These are phyloP conservation scores for Lasioglossum leucozonium DNA, from an alignment of 2,888 invertebrate species.

Conservation along the genomic window DNA sequence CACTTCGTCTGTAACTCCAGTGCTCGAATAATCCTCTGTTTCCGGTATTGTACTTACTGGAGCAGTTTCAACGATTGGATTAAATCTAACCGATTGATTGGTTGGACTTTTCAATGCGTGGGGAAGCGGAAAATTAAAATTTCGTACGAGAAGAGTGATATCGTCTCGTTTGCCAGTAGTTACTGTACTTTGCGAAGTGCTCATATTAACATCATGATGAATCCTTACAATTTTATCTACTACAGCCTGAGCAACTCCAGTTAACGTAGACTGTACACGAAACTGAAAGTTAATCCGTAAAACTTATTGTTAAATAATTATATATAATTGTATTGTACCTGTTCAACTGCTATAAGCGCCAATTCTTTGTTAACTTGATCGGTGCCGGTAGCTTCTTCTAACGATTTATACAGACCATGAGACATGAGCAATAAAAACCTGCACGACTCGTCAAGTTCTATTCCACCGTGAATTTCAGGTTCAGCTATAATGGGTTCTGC, in stretches of 20 bases:
- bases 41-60: slow-evolving; percentile 74
- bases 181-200: slow-evolving; percentile 84
- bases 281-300: slow-evolving; percentile 85
- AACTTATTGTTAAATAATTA: background rate
- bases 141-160: slow-evolving; percentile 93
- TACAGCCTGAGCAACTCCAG: slow-evolving; percentile 93
- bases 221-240: slow-evolving; percentile 93
- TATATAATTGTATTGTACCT: slow-evolving; percentile 83
- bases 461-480: slow-evolving; percentile 93
- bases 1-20: slow-evolving; percentile 75
- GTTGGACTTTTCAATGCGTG: slow-evolving; percentile 87
- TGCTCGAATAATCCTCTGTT: slow-evolving; percentile 69
- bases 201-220: slow-evolving; percentile 92
- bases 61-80: slow-evolving; percentile 87
- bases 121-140: slow-evolving; percentile 93
- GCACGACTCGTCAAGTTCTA: slow-evolving; percentile 91
- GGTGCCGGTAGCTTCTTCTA: slow-evolving; percentile 91
- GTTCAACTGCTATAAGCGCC: slow-evolving; percentile 92
- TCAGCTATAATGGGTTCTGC: slow-evolving; percentile 93
- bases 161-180: slow-evolving; percentile 90
- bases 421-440: slow-evolving; percentile 94
- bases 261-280: slow-evolving; percentile 91
- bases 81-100: slow-evolving; percentile 86
- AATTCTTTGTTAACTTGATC: slow-evolving; percentile 93
- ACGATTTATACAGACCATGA: slow-evolving; percentile 92